phyloP scores from a whole-genome alignment of 1,140 invertebrate species.

The Drosophila dunni region DNA sequence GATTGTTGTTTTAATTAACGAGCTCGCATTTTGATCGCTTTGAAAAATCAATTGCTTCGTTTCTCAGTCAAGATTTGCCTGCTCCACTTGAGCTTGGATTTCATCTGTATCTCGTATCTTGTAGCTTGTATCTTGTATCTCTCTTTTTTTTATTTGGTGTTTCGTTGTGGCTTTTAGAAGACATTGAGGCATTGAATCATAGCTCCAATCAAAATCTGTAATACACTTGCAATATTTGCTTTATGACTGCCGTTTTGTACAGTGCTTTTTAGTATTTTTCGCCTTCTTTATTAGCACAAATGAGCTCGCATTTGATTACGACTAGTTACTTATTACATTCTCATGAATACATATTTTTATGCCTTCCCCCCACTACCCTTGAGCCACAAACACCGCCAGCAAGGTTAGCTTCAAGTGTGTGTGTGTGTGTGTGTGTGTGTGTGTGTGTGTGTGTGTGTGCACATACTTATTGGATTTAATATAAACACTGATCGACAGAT shows the following conservation, averaged over 20 bases:
- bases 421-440: neutral
- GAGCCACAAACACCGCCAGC: neutral
- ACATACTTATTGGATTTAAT: slow-evolving; percentile 36
- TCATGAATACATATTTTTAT: slow-evolving; percentile 10
- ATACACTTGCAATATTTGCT: slow-evolving; percentile 45
- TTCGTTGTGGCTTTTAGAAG: slow-evolving; percentile 23
- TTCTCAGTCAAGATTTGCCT: slow-evolving; percentile 20
- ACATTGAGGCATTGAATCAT: slow-evolving; percentile 36
- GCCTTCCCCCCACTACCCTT: neutral
- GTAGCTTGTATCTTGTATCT: slow-evolving; percentile 3
- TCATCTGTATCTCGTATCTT: slow-evolving; percentile 41
- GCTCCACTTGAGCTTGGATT: slow-evolving; percentile 46
- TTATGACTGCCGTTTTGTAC: slow-evolving; percentile 33
- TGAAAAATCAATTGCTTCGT: slow-evolving; percentile 57
- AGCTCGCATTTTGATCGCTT: slow-evolving; percentile 44
- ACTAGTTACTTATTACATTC: slow-evolving; percentile 37
- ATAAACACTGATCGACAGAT: slow-evolving; percentile 36
- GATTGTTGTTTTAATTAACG: slow-evolving; percentile 81
- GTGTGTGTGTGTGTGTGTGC: neutral
- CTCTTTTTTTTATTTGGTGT: too few relatives aligned
- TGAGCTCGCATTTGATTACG: slow-evolving; percentile 30
- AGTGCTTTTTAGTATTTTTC: slow-evolving; percentile 10
- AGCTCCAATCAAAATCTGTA: slow-evolving; percentile 27
- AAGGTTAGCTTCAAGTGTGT: slow-evolving; percentile 26
- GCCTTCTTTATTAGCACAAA: slow-evolving; percentile 48